Base-by-base conservation (phyloP, 2,888 invertebrate species). In the Zaprionus bogoriensis region DNA sequence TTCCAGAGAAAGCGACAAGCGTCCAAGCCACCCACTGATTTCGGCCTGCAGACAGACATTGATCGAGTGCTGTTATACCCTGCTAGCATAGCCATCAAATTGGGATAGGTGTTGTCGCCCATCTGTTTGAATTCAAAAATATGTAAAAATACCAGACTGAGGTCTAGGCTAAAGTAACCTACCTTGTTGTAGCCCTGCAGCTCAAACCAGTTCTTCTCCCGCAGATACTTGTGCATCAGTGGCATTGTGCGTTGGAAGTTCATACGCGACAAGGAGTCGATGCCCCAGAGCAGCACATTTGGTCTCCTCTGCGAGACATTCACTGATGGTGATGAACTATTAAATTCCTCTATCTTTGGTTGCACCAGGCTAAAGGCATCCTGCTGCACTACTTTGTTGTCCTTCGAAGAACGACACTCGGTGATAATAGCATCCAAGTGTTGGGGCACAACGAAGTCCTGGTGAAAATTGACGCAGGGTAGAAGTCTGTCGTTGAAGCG, bases 91-190 rank as follows among this genome's bases (percentile, higher is more conserved):
- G 97, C 96, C 93, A 97, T 95, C 54, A 98, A 90, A 90, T 98
- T 98, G 0, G 98, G 97, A 87, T 95, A 96, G 0, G 97, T 97
- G 79, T 98, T 97, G 79, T 97, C 97, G 1, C 94, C 96, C 70
- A 96, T 93, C 93, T 96, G 10, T 0, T 25, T 2, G 39, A 17
- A 60, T 17, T 47, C 41, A n/a, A n/a, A n/a, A n/a, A n/a, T n/a
- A n/a, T 14, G 14, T 2, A 1, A 19, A 17, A 19, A 27, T n/a
- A n/a, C n/a, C 9, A 44, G 2, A 28, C 10, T 28, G 9, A 2
- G 25, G 27, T 9, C n/a, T 10, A 22, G 23, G 17, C 17, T 2
- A 17, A 19, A 2, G 20, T 7, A 1, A 48, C 46, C 41, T 17
- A 71, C 93, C 92, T 93, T 93, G 76, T 93, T 92, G 90, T 96